Evolutionary conservation across 2,113 vertebrate species (phyloP).

Genomic region (Turnix velox): DNA sequence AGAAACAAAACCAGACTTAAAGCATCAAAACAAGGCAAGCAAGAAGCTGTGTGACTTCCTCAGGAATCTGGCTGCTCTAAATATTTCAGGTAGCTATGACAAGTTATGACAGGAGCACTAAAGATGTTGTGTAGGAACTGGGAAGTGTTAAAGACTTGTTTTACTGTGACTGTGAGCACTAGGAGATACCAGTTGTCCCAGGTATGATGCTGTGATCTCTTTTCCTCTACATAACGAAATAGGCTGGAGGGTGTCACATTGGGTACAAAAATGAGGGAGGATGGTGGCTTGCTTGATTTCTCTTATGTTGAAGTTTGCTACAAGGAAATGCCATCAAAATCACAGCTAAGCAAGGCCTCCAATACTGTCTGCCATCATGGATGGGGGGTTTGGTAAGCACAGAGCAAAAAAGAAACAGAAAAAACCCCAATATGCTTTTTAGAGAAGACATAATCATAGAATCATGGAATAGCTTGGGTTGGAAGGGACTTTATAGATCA

Average conservation of each 20-base stretch:
- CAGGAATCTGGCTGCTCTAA: neutral
- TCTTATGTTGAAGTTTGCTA: neutral
- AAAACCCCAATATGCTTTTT: rapidly evolving
- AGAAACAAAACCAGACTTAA: constrained; percentile 32
- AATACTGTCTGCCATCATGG: neutral
- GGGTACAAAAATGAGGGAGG: neutral
- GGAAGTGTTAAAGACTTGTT: neutral
- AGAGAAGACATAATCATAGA: no score
- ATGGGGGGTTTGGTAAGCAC: neutral
- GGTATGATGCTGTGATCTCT: neutral
- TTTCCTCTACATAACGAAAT: neutral
- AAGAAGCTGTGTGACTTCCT: neutral
- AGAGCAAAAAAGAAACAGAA: neutral
- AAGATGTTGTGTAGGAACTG: rapidly evolving
- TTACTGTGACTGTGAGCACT: neutral
- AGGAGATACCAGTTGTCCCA: neutral
- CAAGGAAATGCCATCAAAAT: neutral
- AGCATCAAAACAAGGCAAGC: neutral
- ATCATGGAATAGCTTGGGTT: no score
- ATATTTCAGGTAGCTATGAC: neutral
- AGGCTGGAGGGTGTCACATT: neutral
- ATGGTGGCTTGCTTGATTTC: neutral
- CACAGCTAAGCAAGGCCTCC: neutral
- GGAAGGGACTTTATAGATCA: no score
- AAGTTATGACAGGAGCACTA: neutral